phyloP scores from a whole-genome alignment of 2,113 vertebrate genomes.

The Pyxicephalus adspersus region DNA sequence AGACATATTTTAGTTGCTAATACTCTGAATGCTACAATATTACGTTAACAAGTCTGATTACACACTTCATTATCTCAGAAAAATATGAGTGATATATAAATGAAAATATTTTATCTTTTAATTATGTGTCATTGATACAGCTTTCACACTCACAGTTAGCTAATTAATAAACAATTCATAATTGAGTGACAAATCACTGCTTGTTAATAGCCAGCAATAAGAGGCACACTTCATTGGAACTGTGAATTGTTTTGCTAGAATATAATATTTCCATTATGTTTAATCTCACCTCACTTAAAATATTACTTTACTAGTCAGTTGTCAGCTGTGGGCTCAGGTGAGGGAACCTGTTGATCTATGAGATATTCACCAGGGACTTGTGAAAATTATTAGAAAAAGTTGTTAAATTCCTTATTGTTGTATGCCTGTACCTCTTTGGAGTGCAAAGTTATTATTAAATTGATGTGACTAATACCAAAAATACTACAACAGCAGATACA shows the following conservation, averaged over 20 bases:
- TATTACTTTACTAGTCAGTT: background rate
- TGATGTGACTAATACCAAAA: too few species aligned
- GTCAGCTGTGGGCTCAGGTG: background rate
- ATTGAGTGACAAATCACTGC: constrained; percentile 15
- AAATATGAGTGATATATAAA: constrained; percentile 38
- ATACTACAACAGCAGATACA: too few species aligned
- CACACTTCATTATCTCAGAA: constrained; percentile 27
- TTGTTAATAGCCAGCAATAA: constrained; percentile 12
- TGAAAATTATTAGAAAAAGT: too few species aligned
- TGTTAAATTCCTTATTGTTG: too few species aligned
- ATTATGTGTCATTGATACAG: constrained; percentile 38
- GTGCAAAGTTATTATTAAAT: too few species aligned
- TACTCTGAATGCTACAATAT: background rate
- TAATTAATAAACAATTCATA: constrained; percentile 39
- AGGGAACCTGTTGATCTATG: too few species aligned
- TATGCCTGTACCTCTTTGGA: too few species aligned
- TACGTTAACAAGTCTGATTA: constrained; percentile 39
- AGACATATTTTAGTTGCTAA: background rate
- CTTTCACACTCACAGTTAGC: constrained; percentile 27
- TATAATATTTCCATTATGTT: constrained; percentile 33
- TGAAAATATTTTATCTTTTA: constrained; percentile 48
- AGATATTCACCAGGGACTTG: too few species aligned
- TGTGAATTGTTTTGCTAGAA: constrained; percentile 17
- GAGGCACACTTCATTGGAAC: background rate
- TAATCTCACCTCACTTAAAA: constrained; percentile 10